Percentiles rank a stretch among this genome's conserved stretches.
Evolutionary conservation across 2,888 invertebrate species (phyloP).

Genomic region (Cistogaster globosa): DNA sequence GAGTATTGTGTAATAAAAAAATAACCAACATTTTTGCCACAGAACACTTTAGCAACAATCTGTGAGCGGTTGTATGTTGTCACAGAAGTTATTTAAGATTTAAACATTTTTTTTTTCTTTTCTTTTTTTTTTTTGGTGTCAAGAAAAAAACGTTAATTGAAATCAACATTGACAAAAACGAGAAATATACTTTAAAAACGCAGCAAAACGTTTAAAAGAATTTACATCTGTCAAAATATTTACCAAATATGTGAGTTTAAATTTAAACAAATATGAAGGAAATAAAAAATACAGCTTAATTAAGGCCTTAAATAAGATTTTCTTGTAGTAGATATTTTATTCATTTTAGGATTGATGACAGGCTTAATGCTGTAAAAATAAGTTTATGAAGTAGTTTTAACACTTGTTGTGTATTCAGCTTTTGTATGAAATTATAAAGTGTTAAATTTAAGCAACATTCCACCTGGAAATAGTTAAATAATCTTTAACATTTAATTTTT

Average conservation of each 20-base stretch:
- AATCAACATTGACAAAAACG: constrained; percentile 24
- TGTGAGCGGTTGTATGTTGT: background rate
- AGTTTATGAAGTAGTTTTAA: constrained; percentile 13
- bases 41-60: constrained; percentile 10
- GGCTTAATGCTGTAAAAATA: background rate
- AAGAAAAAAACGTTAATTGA: constrained; percentile 31
- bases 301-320: constrained; percentile 41
- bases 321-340: background rate
- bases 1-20: background rate
- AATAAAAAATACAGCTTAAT: constrained; percentile 34
- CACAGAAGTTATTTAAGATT: background rate
- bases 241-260: constrained; percentile 24
- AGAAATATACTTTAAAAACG: constrained; percentile 11
- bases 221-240: constrained; percentile 56
- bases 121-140: background rate
- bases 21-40: constrained; percentile 4
- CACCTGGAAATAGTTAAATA: background rate
- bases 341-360: constrained; percentile 21
- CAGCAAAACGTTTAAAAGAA: constrained; percentile 26
- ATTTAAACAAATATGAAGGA: constrained; percentile 37
- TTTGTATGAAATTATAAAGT: background rate
- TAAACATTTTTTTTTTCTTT: background rate
- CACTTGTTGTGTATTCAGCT: constrained; percentile 8
- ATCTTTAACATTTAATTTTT: background rate
- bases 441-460: constrained; percentile 19